Percentiles rank a stretch among this genome's conserved stretches.
Conservation (phyloP, 2,797 vertebrate species). For the Phrynocephalus guinanensis region DNA sequence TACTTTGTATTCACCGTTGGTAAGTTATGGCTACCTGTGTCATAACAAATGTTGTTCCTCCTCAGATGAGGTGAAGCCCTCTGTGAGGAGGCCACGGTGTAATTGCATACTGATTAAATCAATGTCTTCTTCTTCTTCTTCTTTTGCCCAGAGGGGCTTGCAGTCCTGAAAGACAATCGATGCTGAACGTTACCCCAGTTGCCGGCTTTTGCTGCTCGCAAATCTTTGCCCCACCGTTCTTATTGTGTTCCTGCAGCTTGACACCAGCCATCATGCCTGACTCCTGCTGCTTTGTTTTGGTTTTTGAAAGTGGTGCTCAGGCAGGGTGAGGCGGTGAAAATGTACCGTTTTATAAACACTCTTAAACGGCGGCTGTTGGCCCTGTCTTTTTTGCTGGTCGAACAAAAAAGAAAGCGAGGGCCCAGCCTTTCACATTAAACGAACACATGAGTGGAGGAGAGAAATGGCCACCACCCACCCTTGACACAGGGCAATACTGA, state of each 20-base stretch:
- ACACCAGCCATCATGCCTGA: conserved; percentile 40
- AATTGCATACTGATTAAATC: conserved; percentile 72
- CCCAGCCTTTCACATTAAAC: background rate
- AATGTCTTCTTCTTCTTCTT: conserved; percentile 58
- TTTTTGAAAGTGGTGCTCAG: background rate
- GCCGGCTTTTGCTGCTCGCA: conserved; percentile 57
- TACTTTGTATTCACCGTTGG: background rate
- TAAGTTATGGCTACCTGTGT: conserved; percentile 34
- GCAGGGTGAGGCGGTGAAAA: background rate
- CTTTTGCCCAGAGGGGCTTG: conserved; percentile 65
- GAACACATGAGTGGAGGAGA: background rate
- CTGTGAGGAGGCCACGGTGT: conserved; percentile 63
- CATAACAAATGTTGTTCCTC: conserved; percentile 40
- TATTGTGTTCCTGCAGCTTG: conserved; percentile 46
- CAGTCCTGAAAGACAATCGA: conserved; percentile 71
- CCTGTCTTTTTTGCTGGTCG: background rate
- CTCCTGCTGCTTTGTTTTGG: conserved; percentile 20
- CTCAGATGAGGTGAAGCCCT: conserved; percentile 53
- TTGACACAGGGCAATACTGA: background rate
- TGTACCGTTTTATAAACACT: background rate
- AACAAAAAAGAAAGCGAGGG: background rate
- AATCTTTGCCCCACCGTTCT: conserved; percentile 54
- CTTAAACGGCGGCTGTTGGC: background rate
- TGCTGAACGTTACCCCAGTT: conserved; percentile 69
- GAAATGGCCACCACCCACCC: background rate